Evolutionary conservation across 1,140 invertebrate genomes (phyloP).

Genomic region (Caenorhabditis briggsae): DNA sequence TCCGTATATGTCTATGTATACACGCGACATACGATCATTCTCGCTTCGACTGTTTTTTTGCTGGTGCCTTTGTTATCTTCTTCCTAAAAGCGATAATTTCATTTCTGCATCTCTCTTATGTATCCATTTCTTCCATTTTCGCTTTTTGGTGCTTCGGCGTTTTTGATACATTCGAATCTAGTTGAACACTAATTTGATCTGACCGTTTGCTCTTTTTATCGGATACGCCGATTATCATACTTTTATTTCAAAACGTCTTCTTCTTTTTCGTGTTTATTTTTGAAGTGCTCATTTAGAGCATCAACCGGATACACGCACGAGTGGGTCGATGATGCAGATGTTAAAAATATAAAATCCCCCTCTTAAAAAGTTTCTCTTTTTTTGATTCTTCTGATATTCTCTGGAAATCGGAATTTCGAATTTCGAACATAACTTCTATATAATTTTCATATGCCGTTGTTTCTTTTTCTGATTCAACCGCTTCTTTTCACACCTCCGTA

Average conservation of each 20-base stretch:
- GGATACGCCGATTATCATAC: conserved; percentile 1
- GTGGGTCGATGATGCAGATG: conserved; percentile 8
- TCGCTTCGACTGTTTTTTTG: conserved; percentile 38
- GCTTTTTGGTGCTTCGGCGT: conserved; percentile 36
- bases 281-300: not conserved
- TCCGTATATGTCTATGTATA: conserved; percentile 26
- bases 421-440: conserved; percentile 3
- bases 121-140: conserved; percentile 1
- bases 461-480: not conserved
- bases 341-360: not conserved
- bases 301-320: conserved; percentile 38
- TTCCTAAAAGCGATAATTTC: conserved; percentile 27
- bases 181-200: conserved; percentile 1
- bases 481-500: conserved; percentile 34
- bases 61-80: conserved; percentile 40
- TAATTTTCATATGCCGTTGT: conserved; percentile 42
- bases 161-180: not conserved
- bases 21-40: not conserved
- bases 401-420: not conserved
- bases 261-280: conserved; percentile 20
- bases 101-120: not conserved
- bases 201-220: conserved; percentile 38
- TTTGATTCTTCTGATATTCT: too few relatives aligned
- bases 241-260: not conserved
- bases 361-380: not conserved